Evolutionary conservation across 2,113 vertebrate species (phyloP).

Genomic region (Urocolius indicus): DNA sequence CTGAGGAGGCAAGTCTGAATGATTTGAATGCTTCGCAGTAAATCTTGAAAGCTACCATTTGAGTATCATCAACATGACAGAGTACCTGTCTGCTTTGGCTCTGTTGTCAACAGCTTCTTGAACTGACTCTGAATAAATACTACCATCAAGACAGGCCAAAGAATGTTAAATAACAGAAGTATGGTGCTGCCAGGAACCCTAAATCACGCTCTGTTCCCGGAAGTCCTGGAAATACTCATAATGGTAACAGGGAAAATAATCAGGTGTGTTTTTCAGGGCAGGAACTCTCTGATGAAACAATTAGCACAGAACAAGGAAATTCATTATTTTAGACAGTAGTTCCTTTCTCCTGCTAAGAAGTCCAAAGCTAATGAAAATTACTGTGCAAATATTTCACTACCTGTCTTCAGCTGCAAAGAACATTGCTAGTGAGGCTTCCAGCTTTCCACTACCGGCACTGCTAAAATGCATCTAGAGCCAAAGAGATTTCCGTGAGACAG

Average conservation of each 20-base stretch:
- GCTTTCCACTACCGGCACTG: neutral
- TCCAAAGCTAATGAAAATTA: neutral
- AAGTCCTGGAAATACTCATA: neutral
- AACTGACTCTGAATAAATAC: neutral
- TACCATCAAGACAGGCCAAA: neutral
- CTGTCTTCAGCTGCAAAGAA: neutral
- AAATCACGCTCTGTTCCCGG: neutral
- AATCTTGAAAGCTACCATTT: neutral
- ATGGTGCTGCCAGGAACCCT: neutral
- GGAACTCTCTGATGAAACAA: neutral
- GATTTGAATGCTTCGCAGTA: neutral
- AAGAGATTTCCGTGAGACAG: neutral
- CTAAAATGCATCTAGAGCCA: neutral
- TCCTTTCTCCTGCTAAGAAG: neutral
- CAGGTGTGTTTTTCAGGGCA: neutral
- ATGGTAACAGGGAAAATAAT: neutral
- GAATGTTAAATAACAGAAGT: neutral
- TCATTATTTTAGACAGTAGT: neutral
- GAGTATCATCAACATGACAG: neutral
- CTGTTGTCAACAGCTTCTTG: neutral
- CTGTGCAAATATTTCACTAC: neutral
- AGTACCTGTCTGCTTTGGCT: neutral
- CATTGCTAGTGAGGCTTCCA: conserved; percentile 5
- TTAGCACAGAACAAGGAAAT: neutral
- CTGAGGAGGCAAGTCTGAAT: neutral